Evolutionary conservation across 1,140 invertebrate genomes (phyloP).

Genomic region (Batillaria attramentaria): DNA sequence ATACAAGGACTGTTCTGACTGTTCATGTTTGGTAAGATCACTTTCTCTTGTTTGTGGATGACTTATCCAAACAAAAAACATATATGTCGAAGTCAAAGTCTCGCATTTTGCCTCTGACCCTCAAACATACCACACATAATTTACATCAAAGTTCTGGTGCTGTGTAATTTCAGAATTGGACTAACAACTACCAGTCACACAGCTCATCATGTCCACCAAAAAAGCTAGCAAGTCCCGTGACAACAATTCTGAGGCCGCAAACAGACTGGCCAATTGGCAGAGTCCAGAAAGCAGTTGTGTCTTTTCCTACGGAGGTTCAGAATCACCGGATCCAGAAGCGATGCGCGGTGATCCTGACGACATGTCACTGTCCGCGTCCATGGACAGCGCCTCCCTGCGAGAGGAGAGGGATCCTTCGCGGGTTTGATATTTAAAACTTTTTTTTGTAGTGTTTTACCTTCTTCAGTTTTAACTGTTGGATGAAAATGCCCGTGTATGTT

Average conservation of each 20-base stretch:
- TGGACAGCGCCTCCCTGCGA: slow-evolving; percentile 38
- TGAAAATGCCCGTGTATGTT: background rate
- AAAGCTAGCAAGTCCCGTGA: slow-evolving; percentile 46
- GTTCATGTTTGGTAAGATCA: too few relatives aligned
- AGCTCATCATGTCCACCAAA: too few relatives aligned
- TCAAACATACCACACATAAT: too few relatives aligned
- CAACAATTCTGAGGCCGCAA: slow-evolving; percentile 57
- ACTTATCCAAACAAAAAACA: too few relatives aligned
- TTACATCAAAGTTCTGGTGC: too few relatives aligned
- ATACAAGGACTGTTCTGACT: slow-evolving; percentile 18
- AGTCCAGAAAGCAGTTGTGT: slow-evolving; percentile 18
- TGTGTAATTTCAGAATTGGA: too few relatives aligned
- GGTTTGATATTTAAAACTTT: too few relatives aligned
- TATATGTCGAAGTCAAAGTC: too few relatives aligned
- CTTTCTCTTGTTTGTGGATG: too few relatives aligned
- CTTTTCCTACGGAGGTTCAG: slow-evolving; percentile 34
- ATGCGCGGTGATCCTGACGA: slow-evolving; percentile 30
- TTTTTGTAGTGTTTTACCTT: background rate
- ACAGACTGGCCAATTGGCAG: slow-evolving; percentile 53
- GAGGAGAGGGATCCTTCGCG: slow-evolving; percentile 40
- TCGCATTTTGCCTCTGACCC: too few relatives aligned
- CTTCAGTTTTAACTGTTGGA: background rate
- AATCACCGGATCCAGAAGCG: slow-evolving; percentile 46
- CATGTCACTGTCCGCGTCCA: slow-evolving; percentile 30
- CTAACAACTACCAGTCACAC: too few relatives aligned